These are phyloP conservation scores for human (Homo sapiens) DNA, from an alignment of 2,113 vertebrate genomes.

Conservation along the genomic window GRCh38 chr9:90989001-90989500, in stretches of 20 bases:
- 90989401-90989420: too few species aligned
- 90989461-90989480: fast-evolving
- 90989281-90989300: neutral
- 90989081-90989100: neutral
- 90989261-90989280: neutral
- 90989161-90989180: neutral
- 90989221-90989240: neutral
- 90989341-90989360: neutral
- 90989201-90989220: neutral
- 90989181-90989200: neutral
- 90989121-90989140: neutral
- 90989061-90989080: neutral
- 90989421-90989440: neutral
- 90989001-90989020: neutral
- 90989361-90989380: neutral
- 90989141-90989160: neutral
- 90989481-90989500: neutral
- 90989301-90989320: too few species aligned
- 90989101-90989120: neutral
- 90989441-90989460: neutral
- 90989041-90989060: neutral
- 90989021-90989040: neutral
- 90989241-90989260: neutral
- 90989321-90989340: neutral
- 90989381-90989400: neutral